Base-by-base conservation (phyloP, 2,888 invertebrate genomes). In the Pegoplata infirma region DNA sequence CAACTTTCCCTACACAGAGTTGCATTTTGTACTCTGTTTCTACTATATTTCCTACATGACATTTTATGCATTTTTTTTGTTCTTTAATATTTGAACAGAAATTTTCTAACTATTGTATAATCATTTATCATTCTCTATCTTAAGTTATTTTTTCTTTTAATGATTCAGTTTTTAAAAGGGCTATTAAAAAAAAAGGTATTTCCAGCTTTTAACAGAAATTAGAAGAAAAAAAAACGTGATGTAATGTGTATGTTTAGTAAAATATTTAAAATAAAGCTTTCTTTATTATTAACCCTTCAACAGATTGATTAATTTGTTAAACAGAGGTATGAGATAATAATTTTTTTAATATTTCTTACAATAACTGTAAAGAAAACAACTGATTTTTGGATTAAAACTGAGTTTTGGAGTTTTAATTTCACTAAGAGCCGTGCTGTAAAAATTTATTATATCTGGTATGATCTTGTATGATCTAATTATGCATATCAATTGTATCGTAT, bases 101-200 rank as follows among this genome's bases (percentile, higher is more conserved):
- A 17, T 49, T 36, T 64, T 51, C 36, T 32, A 64, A 64, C 51
- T 51, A 64, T 64, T 64, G 49, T 64, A 36, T 51, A 64, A 53
- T 51, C 64, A 46, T 64, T 64, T 64, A 53, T 59, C 59, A 59
- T 59, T 44, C 46, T 59, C 28, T 44, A 44, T 58, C 21, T 25
- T n/a, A 6, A 19, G 10, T 23, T 25, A 25, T 44, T 46, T 59
- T 46, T 47, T 28, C 44, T 25, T 5, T 10, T 6, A 36, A 21
- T 40, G n/a, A 44, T 58, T 58, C 58, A 25, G 23, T 53, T 19
- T 14, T 12, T 58, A 19, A 12, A 46, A 46, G 59, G 59, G 46
- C 44, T 46, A 59, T 59, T 46, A 59, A 44, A 7, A 14, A 0
- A 58, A n/a, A n/a, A n/a, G n/a, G 46, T 28, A 59, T 32, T 59